phyloP scores from a whole-genome alignment of 2,888 invertebrate species.

The Ochropacha duplaris region DNA sequence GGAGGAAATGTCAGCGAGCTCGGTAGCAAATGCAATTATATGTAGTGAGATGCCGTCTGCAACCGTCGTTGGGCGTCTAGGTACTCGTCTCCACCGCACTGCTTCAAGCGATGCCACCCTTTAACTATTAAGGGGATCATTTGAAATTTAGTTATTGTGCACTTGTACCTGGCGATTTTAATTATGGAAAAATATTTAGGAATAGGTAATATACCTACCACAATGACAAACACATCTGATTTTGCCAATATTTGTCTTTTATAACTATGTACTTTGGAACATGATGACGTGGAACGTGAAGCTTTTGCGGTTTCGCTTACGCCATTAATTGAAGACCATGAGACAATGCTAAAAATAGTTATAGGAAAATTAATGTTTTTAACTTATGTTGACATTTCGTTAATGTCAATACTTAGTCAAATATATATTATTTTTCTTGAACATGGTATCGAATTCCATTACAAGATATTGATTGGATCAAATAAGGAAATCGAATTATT shows the following conservation, averaged over 20 bases:
- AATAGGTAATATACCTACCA: not conserved
- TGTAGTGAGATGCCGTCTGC: slow-evolving; percentile 79
- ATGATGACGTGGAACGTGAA: too few relatives aligned
- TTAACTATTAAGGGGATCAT: slow-evolving; percentile 67
- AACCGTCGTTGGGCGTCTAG: slow-evolving; percentile 53
- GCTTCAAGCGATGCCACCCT: slow-evolving; percentile 64
- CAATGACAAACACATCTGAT: not conserved
- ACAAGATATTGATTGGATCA: slow-evolving; percentile 80
- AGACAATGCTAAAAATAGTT: not conserved
- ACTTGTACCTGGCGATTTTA: slow-evolving; percentile 47
- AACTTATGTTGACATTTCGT: slow-evolving; percentile 8
- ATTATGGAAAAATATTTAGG: not conserved
- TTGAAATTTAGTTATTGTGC: slow-evolving; percentile 63
- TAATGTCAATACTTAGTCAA: slow-evolving; percentile 39
- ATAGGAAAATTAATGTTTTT: slow-evolving; percentile 3
- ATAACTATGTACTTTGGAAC: too few relatives aligned
- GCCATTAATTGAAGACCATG: too few relatives aligned
- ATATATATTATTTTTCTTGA: slow-evolving; percentile 24
- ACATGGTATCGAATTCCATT: slow-evolving; percentile 66
- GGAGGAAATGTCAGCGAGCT: slow-evolving; percentile 75
- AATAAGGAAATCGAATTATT: slow-evolving; percentile 83
- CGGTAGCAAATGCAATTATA: slow-evolving; percentile 80
- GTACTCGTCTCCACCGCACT: slow-evolving; percentile 34
- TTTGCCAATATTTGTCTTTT: not conserved
- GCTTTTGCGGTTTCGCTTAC: too few relatives aligned